Percentiles rank a stretch among this genome's conserved stretches.
Evolutionary conservation across 1,140 invertebrate genomes (phyloP).

Genomic region (Araneus ventricosus): DNA sequence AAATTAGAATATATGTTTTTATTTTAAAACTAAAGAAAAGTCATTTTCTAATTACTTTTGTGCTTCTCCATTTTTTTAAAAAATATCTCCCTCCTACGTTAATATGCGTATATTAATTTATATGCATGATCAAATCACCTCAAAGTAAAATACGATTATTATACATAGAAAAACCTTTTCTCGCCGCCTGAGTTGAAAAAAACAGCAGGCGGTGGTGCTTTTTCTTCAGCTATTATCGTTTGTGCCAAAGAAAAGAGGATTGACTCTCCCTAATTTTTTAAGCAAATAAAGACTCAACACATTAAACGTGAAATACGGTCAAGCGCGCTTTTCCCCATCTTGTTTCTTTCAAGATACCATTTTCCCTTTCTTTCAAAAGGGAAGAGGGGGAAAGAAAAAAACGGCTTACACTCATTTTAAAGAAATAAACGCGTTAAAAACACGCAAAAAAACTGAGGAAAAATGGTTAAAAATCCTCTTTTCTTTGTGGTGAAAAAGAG

Average conservation of each 20-base stretch:
- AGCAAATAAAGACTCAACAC: slow-evolving; percentile 1
- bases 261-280: slow-evolving; percentile 27
- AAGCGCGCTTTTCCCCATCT: not conserved
- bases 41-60: not conserved
- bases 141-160: slow-evolving; percentile 48
- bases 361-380: not conserved
- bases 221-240: slow-evolving; percentile 3
- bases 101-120: slow-evolving; percentile 36
- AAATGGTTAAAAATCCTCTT: slow-evolving; percentile 36
- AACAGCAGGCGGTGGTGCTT: not conserved
- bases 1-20: not conserved
- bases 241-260: not conserved
- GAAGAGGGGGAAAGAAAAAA: not conserved
- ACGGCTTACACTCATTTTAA: slow-evolving; percentile 53
- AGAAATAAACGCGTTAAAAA: slow-evolving; percentile 54
- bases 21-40: no score
- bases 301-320: slow-evolving; percentile 43
- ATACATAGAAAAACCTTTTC: not conserved
- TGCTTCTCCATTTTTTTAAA: not conserved
- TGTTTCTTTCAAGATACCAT: not conserved
- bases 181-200: not conserved
- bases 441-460: slow-evolving; percentile 15
- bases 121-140: slow-evolving; percentile 1
- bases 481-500: slow-evolving; percentile 39
- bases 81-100: not conserved